phyloP scores from a whole-genome alignment of 2,113 vertebrate genomes.

The Phyllostomus hastatus region DNA sequence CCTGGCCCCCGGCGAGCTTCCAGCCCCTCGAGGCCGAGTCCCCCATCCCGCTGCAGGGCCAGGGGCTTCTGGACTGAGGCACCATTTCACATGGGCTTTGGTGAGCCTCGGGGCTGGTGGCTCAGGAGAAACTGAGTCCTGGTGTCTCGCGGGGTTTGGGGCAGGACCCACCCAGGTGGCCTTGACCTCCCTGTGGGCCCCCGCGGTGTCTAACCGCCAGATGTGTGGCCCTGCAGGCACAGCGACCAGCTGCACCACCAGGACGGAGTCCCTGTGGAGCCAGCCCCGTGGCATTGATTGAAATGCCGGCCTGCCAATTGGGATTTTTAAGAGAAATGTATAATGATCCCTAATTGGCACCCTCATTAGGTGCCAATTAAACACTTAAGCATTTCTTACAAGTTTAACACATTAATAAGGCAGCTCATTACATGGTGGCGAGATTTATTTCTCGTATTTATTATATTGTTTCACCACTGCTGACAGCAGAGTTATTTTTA shows the following conservation, averaged over 20 bases:
- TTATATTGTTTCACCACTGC: slow-evolving; percentile 65
- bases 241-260: background rate
- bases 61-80: background rate
- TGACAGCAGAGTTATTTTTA: slow-evolving; percentile 46
- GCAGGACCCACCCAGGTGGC: background rate
- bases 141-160: background rate
- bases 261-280: background rate
- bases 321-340: slow-evolving; percentile 71
- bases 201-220: background rate
- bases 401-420: slow-evolving; percentile 77
- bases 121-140: background rate
- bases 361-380: slow-evolving; percentile 77
- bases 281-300: slow-evolving; percentile 57
- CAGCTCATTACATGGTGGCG: slow-evolving; percentile 68
- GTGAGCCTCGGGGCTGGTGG: background rate
- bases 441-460: slow-evolving; percentile 74
- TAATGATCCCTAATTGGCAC: slow-evolving; percentile 75
- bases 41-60: background rate
- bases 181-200: background rate
- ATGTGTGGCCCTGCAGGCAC: background rate
- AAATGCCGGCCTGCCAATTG: slow-evolving; percentile 68
- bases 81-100: background rate
- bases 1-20: background rate
- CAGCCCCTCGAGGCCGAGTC: background rate
- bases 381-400: slow-evolving; percentile 77